Base-by-base conservation (phyloP, 2,888 invertebrate species). In the Tenthredo distinguenda region DNA sequence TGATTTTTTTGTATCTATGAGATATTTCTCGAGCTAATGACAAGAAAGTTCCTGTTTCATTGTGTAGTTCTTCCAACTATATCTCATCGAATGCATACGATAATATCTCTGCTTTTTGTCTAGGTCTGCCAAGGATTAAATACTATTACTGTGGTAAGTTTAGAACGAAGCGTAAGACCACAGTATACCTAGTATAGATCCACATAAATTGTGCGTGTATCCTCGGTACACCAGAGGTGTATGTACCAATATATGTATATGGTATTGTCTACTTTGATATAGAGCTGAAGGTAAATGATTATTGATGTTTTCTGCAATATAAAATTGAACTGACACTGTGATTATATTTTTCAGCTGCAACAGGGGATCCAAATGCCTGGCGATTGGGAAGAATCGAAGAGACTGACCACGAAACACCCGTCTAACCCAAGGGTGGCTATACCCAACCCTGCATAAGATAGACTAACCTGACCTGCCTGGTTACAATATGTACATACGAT, bases 331-430 rank as follows among this genome's bases (percentile, higher is more conserved):
- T 85, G 12, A 43, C 37, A 86, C 40, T 84, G 5, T 87, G 86
- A 31, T 87, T 74, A 62, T 86, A 21, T 86, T 87, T 85, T 86
- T 79, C 90, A 93, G 93, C 93, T 89, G 88, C 94, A 96, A 96
- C 96, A 88, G 95, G 96, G 87, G 97, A 97, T 94, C 96, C 96
- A 86, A 97, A 97, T 94, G 97, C 97, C 88, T 97, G 97, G 97
- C 95, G 97, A 87, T 95, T 97, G 90, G 97, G 97, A 88, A 95
- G 97, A 91, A 97, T 97, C 94, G 97, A 97, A 94, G 97, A 97
- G 94, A 95, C 96, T 88, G 97, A 97, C 91, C 97, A 97, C 92
- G 97, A 97, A 94, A 97, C 97, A 93, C 96, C 97, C 88, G 97
- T 97, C 93, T 97, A 96, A 96, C 85, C 85, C 79, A 62, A 76